A percentile compares a stretch with the other conserved stretches of the same genome.
Conservation (phyloP, 2,113 vertebrate species). For the Danionella cerebrum region DNA sequence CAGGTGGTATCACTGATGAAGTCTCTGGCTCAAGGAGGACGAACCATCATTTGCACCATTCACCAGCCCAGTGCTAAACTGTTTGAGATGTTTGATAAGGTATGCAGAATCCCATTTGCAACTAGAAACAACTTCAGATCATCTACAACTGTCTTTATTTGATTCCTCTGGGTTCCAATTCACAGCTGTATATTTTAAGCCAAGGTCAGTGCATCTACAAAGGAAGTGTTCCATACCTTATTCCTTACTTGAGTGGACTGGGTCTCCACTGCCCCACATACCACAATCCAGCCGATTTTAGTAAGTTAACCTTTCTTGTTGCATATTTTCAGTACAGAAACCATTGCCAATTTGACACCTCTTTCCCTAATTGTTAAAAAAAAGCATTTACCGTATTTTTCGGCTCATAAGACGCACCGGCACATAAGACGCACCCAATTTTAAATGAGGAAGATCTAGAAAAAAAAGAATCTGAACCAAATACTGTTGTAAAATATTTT, state of each 20-base stretch:
- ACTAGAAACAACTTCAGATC: not conserved
- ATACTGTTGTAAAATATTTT: too few relatives aligned
- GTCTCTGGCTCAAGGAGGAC: conserved; percentile 87
- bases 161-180: not conserved
- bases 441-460: too few relatives aligned
- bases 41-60: conserved; percentile 97
- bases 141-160: not conserved
- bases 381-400: too few relatives aligned
- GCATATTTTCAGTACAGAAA: too few relatives aligned
- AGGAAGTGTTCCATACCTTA: conserved; percentile 86
- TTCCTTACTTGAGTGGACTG: conserved; percentile 89
- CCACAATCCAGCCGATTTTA: conserved; percentile 97
- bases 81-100: conserved; percentile 99
- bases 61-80: conserved; percentile 98
- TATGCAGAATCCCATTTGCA: conserved; percentile 38
- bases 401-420: too few relatives aligned
- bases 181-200: conserved; percentile 94
- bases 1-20: conserved; percentile 94
- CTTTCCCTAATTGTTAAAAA: too few relatives aligned
- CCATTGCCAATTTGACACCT: too few relatives aligned
- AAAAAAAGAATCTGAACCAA: too few relatives aligned
- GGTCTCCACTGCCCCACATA: conserved; percentile 93
- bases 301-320: conserved; percentile 69
- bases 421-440: too few relatives aligned
- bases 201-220: conserved; percentile 98